phyloP scores from a whole-genome alignment of 2,888 invertebrate species.

The Drosophila pegasa region DNA sequence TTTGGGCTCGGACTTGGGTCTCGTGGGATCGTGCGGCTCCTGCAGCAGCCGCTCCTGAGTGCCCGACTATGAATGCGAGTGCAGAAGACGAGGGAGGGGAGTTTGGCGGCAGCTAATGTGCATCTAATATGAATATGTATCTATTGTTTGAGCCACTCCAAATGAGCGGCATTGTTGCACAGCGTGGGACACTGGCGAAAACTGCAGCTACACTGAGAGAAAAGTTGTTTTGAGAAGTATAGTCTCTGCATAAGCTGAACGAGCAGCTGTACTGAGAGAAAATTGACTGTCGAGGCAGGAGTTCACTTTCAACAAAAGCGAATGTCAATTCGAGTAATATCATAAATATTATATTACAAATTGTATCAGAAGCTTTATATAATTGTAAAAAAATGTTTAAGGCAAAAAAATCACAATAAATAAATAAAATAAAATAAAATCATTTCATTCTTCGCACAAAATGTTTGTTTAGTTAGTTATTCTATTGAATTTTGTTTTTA shows the following conservation, averaged over 20 bases:
- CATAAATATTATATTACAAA: too few species aligned
- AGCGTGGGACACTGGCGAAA: slow-evolving; percentile 60
- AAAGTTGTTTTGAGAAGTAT: neutral
- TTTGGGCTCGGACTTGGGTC: slow-evolving; percentile 24
- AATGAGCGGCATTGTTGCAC: slow-evolving; percentile 59
- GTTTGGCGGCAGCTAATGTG: slow-evolving; percentile 79
- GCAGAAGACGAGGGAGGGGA: slow-evolving; percentile 2
- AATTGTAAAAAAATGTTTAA: too few species aligned
- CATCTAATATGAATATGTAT: slow-evolving; percentile 81
- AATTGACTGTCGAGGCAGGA: too few species aligned
- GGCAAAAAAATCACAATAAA: too few species aligned
- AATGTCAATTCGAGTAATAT: too few species aligned
- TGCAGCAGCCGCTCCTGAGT: slow-evolving; percentile 36
- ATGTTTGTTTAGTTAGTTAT: neutral
- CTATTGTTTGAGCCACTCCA: slow-evolving; percentile 63
- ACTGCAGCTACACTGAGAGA: neutral
- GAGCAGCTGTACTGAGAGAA: neutral
- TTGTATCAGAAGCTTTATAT: too few species aligned
- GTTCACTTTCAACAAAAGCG: too few species aligned
- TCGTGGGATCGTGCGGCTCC: slow-evolving; percentile 35
- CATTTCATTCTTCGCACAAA: too few species aligned
- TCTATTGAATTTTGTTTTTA: neutral
- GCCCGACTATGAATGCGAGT: slow-evolving; percentile 60
- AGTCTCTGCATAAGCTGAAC: neutral
- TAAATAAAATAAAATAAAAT: too few species aligned